Evolutionary conservation across 2,113 vertebrate species (phyloP), one percentile per base, ranked within the genome.

Genomic region (Sinocyclocheilus rhinocerous): DNA sequence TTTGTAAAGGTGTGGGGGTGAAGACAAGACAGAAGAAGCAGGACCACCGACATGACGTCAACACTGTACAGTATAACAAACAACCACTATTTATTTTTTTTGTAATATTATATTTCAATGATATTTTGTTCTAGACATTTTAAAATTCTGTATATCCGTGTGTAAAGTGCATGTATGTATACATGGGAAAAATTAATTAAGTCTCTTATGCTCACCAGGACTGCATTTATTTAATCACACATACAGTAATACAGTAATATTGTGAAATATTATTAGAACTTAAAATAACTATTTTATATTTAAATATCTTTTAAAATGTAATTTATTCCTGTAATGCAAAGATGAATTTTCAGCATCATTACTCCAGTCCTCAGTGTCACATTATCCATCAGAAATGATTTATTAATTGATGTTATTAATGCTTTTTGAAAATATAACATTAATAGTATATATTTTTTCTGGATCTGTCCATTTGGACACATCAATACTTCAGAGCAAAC

Each of bases 401-500:
- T n/a, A 22, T 61, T n/a, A n/a, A 61, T 61, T 61, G 2, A 42
- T 10, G 8, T 72, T 42, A 20, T 20, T 70, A 39, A 39, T 10
- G 8, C 18, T 22, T 72, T 39, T 72, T 39, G 33, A 8, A 59
- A 20, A 59, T 22, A 3, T 8, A 7, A 20, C 2, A 20, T 57
- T 20, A 20, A 9, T 8, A 59, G 20, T 22, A 8, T 22, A 8
- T 59, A n/a, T 22, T 70, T 33, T 72, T 80, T 75, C 18, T 83
- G 42, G 22, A 80, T 75, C 8, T 67, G 65, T 36, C 83, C 84
- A 87, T 89, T 77, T 70, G 85, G 75, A 67, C 18, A 84, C 50
- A 84, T 81, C 83, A 87, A 24, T 67, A 42, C 33, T 65, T 48
- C 39, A 84, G 24, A 61, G 87, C 78, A 90, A 50, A 83, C 84